Base-by-base conservation (phyloP, 2,113 vertebrate species). In the Austrofundulus limnaeus region DNA sequence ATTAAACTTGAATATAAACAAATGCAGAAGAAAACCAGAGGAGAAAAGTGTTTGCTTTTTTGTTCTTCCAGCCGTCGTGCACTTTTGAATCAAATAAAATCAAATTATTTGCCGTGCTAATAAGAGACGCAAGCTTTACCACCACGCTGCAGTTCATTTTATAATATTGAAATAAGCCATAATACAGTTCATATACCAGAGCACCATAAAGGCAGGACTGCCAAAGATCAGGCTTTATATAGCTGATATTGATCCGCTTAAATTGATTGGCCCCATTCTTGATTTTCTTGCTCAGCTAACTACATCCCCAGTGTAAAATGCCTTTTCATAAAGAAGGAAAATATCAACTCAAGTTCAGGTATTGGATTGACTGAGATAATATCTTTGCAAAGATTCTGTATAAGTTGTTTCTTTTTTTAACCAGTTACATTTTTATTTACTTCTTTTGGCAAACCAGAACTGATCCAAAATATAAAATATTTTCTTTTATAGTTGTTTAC, bases 231-330 rank as follows among this genome's bases (percentile, higher is more conserved):
- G 56, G 42, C 42, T 57, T 71, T 24, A 21, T 19, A 19, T 23
- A 51, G 50, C 46, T 60, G 20, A 39, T 45, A 8, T 25, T 31
- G 59, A 74, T 74, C 70, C 52, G 58, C 75, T 34, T 43, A 20
- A 62, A 79, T 55, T 75, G 57, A 66, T 51, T 20, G 24, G 16
- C 56, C 37, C 37, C 20, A 61, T 45, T 59, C 52, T 17, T 43
- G 38, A 65, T 61, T 19, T 42, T 42, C 46, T 38, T 11, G 57
- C 47, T 69, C 34, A 55, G 8, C 47, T 45, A 41, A 42, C n/a
- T 24, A 56, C 45, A 51, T 58, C 12, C 21, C 3, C 2, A 39
- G 14, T 38, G 13, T 14, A 31, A 23, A 37, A 47, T 48, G 4
- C 48, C 34, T 47, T 5, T 60, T 39, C 12, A 45, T 23, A 52